Base-by-base conservation (phyloP, 1,140 invertebrate genomes). In the Cydia pomonella region DNA sequence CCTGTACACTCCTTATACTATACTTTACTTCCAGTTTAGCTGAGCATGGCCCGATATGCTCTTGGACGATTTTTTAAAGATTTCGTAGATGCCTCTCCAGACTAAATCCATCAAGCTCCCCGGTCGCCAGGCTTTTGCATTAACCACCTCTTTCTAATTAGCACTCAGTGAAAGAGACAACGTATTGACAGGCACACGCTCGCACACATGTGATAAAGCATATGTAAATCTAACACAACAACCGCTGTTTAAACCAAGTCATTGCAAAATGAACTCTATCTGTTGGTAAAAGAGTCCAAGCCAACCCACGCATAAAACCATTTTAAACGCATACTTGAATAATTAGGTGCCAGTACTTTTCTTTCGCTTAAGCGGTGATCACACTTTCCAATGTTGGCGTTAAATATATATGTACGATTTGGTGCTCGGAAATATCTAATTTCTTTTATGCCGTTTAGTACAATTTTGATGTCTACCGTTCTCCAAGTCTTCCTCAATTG, bases 291-390 rank as follows among this genome's bases (percentile, higher is more conserved):
- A 50, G n/a, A 13, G 41, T 13, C 41, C 41, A 41, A 16, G 16
- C 12, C 44, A 13, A 4, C 47, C 47, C 47, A 50, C 47, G 47
- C 47, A 50, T 41, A 41, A 13, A 10, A 18, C 47, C n/a, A 50
- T 50, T 50, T 7, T 50, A 50, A 50, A 50, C n/a, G 47, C 47
- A 50, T 50, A 50, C 16, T 50, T 50, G 47, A 50, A 50, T 50
- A 50, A 50, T 50, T 50, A n/a, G n/a, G 0, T 50, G n/a, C n/a
- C n/a, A 50, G 47, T n/a, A 50, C 47, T 50, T 50, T 50, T 50
- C 47, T 50, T 18, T 50, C 47, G 47, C n/a, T 50, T 50, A 50
- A 50, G 47, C 47, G 16, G 47, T 7, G 47, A 18, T 16, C n/a
- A 50, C 47, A 50, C 47, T 50, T 50, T 50, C 47, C 47, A 18